Conservation (phyloP, 2,113 vertebrate species). For the Syrmaticus mikado region DNA sequence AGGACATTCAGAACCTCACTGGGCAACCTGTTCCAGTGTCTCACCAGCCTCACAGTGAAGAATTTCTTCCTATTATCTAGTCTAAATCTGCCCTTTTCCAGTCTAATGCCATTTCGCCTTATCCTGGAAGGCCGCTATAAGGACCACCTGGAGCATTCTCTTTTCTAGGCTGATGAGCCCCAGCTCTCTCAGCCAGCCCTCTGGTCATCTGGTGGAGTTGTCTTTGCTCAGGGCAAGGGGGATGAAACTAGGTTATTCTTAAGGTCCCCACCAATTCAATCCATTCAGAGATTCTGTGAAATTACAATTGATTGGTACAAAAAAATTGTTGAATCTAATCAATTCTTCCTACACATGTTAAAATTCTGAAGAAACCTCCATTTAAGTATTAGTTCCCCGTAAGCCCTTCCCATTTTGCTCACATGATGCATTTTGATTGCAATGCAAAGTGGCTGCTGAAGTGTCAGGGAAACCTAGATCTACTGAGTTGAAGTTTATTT, state of each 20-base stretch:
- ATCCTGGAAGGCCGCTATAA: too few species aligned
- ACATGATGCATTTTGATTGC: neutral
- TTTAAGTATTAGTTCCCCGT: neutral
- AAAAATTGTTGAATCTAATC: neutral
- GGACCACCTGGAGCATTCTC: too few species aligned
- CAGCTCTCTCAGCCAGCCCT: too few species aligned
- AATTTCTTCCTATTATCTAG: too few species aligned
- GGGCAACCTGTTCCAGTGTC: too few species aligned
- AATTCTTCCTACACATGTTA: neutral
- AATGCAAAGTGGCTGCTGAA: neutral
- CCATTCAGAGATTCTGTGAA: neutral
- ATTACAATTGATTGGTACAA: neutral
- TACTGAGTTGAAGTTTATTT: neutral
- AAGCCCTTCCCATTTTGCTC: neutral
- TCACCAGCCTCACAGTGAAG: too few species aligned
- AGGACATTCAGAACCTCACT: too few species aligned
- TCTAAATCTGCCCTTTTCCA: too few species aligned
- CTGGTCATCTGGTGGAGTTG: neutral
- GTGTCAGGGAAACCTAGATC: neutral
- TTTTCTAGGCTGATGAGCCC: too few species aligned
- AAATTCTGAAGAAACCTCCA: neutral
- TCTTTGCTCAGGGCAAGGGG: neutral
- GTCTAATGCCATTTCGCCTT: too few species aligned
- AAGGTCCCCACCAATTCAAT: neutral
- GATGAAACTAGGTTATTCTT: neutral